phyloP scores from a whole-genome alignment of 2,888 invertebrate species.

The Hirtodrosophila alboralis region DNA sequence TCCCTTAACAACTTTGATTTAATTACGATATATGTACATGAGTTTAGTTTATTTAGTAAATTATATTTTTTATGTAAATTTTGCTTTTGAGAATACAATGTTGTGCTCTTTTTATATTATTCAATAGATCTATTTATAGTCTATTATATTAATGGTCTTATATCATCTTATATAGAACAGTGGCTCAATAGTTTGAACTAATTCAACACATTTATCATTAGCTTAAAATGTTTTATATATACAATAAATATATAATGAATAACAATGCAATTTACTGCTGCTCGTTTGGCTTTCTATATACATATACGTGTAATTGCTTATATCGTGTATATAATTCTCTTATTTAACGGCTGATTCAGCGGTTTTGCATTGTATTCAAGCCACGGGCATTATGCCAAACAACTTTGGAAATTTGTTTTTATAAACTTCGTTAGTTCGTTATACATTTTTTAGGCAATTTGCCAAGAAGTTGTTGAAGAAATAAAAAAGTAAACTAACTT shows the following conservation, averaged over 20 bases:
- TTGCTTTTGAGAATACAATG: no score
- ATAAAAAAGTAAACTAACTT: slow-evolving; percentile 7
- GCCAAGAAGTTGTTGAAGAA: slow-evolving; percentile 18
- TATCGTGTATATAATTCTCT: slow-evolving; percentile 1
- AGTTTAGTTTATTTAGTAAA: no score
- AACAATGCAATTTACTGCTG: slow-evolving; percentile 43
- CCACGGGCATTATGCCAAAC: slow-evolving; percentile 38
- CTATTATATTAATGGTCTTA: no score
- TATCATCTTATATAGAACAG: no score
- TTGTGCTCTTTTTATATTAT: no score
- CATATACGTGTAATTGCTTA: not conserved
- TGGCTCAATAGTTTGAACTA: not conserved
- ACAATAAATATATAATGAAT: slow-evolving; percentile 54
- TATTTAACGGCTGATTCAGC: slow-evolving; percentile 35
- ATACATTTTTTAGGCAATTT: slow-evolving; percentile 22
- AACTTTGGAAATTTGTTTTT: slow-evolving; percentile 5
- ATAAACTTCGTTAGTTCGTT: slow-evolving; percentile 11
- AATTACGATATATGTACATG: no score
- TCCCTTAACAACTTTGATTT: no score
- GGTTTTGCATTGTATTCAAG: slow-evolving; percentile 11
- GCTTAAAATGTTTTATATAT: slow-evolving; percentile 47
- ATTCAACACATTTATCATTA: slow-evolving; percentile 7
- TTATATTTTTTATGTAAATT: no score
- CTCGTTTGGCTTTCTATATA: slow-evolving; percentile 31
- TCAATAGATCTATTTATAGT: no score